Evolutionary conservation across 2,797 vertebrate genomes (phyloP), one percentile per base, ranked within the genome.

Genomic region (Saxicola maurus): DNA sequence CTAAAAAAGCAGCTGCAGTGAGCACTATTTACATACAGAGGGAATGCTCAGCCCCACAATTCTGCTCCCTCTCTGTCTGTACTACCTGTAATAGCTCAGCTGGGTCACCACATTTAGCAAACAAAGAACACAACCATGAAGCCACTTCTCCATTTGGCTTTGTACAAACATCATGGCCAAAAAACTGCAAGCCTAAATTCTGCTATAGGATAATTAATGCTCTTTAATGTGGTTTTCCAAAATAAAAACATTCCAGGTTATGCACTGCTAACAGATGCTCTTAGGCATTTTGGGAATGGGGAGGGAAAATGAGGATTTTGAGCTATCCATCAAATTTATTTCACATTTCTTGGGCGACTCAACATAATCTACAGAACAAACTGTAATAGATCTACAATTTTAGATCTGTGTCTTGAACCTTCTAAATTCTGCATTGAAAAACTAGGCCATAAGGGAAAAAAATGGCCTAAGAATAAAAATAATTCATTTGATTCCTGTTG

Each of bases 391-490:
- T 66, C 42, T 30, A 89, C 86, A 42, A 30, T 38, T 64, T 21
- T 18, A 40, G 27, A 33, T 57, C 67, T 45, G 61, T 64, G 43
- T 48, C 74, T 69, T 79, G 66, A 93, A 79, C 45, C 78, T 65
- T 55, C 8, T 57, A 75, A 73, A 68, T 90, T 92, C 61, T 69
- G 17, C 82, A 88, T 80, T 91, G 81, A 94, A 94, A 83, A 67
- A 87, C 35, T 4, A 91, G 43, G 79, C 75, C 30, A 86, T 3
- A 75, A 46, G 37, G 27, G 52, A 68, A 53, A 74, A 33, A 49
- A 76, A 83, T 80, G 71, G 85, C 73, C 92, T 77, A 92, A 91
- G 69, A 96, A 91, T 82, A 95, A 94, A 86, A 95, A 91, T 65
- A 89, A 91, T n/a, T 77, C 49, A 55, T 43, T 85, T 83, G 71